phyloP scores from a whole-genome alignment of 2,888 invertebrate genomes.

The Myopa tessellatipennis region DNA sequence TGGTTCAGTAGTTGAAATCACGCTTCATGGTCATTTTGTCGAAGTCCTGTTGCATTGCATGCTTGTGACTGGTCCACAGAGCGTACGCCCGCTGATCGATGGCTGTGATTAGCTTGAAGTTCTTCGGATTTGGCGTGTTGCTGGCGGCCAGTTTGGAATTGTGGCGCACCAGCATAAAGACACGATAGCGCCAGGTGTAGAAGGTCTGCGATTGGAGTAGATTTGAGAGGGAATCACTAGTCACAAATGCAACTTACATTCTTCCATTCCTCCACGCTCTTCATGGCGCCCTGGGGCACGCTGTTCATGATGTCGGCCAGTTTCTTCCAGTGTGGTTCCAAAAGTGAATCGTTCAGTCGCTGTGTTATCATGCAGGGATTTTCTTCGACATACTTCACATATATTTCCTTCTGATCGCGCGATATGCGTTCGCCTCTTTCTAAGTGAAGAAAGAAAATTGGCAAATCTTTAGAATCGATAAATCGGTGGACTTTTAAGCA shows the following conservation, averaged over 20 bases:
- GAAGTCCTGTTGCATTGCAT: constrained; percentile 57
- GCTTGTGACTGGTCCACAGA: constrained; percentile 64
- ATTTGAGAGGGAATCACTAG: neutral
- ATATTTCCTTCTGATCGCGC: constrained; percentile 62
- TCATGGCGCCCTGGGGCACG: constrained; percentile 62
- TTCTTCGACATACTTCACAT: constrained; percentile 63
- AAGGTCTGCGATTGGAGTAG: constrained; percentile 51
- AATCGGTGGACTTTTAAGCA: neutral
- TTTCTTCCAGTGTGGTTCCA: constrained; percentile 62
- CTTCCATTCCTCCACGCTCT: constrained; percentile 64
- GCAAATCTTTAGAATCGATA: neutral
- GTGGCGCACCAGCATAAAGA: constrained; percentile 63
- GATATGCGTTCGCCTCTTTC: constrained; percentile 64
- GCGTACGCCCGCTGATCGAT: constrained; percentile 64
- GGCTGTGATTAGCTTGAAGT: constrained; percentile 61
- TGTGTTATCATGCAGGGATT: constrained; percentile 63
- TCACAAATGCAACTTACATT: constrained; percentile 16
- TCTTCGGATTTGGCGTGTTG: constrained; percentile 61
- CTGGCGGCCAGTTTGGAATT: constrained; percentile 62
- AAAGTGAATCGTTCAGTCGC: constrained; percentile 59
- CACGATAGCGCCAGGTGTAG: constrained; percentile 64
- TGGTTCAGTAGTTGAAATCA: constrained; percentile 26
- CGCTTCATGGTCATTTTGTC: constrained; percentile 60
- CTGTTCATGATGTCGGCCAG: constrained; percentile 59
- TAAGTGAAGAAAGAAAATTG: constrained; percentile 35